Evolutionary conservation across 2,797 vertebrate species (phyloP).

Genomic region (Capromys pilorides): DNA sequence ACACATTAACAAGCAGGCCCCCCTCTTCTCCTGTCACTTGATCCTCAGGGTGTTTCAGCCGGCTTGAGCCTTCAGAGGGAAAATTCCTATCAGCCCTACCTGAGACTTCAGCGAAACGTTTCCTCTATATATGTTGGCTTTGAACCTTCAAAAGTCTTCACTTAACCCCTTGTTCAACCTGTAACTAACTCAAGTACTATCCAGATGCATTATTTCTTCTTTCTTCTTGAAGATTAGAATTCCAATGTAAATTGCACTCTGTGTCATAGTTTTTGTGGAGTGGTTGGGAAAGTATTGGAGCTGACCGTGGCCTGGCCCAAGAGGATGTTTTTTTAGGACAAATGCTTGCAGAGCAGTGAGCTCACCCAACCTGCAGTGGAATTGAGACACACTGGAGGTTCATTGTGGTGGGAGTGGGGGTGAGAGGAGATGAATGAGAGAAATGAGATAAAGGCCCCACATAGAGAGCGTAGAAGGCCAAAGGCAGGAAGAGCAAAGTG

Average conservation of each 20-base stretch:
- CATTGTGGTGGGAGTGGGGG: background rate
- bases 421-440: background rate
- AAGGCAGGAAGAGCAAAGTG: background rate
- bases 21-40: background rate
- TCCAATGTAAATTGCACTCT: background rate
- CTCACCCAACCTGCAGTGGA: background rate
- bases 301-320: background rate
- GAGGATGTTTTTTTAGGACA: background rate
- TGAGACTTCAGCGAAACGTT: background rate
- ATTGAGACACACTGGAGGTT: background rate
- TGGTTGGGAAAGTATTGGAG: background rate
- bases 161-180: background rate
- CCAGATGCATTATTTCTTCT: background rate
- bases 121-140: background rate
- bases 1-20: background rate
- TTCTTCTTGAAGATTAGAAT: background rate
- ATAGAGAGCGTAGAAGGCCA: background rate
- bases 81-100: background rate
- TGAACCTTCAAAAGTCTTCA: slow-evolving; percentile 1
- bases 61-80: background rate
- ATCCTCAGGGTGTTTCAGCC: background rate
- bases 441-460: background rate
- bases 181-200: background rate
- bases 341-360: background rate
- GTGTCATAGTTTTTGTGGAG: background rate